Evolutionary conservation across 2,888 invertebrate genomes (phyloP), one percentile per base, ranked within the genome.

Genomic region (Rhagophthalmus giganteus): DNA sequence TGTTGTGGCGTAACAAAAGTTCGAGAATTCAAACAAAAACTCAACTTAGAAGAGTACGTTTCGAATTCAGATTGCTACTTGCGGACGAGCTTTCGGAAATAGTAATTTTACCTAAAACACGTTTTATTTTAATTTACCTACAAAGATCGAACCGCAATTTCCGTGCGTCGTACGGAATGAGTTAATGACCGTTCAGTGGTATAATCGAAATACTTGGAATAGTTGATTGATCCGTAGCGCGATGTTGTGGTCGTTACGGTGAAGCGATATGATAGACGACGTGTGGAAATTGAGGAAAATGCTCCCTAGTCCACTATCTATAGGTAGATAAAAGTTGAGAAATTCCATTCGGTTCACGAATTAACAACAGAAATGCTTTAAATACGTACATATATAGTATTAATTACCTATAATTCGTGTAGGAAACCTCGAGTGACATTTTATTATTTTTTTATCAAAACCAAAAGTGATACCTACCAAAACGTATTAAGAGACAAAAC

Each of bases 21-120:
- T 52, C 54, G 47, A 54, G 55, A 39, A 42, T 47, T 52, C 50
- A 58, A 56, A 60, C 58, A 56, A 53, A 52, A 58, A 55, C 53
- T 51, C 37, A 54, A 54, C 54, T 50, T 47, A 53, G 54, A 49
- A 49, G 56, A 51, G 46, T 49, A 53, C 52, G 54, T 44, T 52
- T 56, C 54, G 58, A 60, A 60, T 58, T 56, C 58, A 50, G 53
- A 60, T 53, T 60, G 56, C 38, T 50, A 44, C 37, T 48, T 34
- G 32, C 38, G 45, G 27, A 15, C 33, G 15, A 31, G 35, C 10
- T 37, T 41, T 41, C 28, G 20, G 14, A 13, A 8, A 26, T 26
- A 37, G 39, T n/a, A n/a, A n/a, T n/a, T n/a, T n/a, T n/a, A n/a
- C n/a, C n/a, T n/a, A n/a, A n/a, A n/a, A n/a, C n/a, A 26, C 20